Conservation (phyloP, 2,797 vertebrate genomes). For the Ctenopoma kingsleyae region DNA sequence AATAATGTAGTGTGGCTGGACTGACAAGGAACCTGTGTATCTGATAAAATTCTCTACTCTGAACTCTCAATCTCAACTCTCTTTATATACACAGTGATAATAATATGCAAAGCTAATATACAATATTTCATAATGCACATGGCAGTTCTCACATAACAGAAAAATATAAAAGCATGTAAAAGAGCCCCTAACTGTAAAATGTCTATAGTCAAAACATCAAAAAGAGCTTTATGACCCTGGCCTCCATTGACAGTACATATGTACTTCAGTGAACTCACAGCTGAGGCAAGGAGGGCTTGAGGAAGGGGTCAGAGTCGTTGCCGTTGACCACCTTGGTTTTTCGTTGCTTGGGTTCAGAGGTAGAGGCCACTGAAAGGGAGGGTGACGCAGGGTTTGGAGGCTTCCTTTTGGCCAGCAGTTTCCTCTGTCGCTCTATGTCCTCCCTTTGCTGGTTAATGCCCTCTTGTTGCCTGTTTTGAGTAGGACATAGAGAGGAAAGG, state of each 20-base stretch:
- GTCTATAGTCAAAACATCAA: background rate
- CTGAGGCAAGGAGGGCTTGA: slow-evolving; percentile 96
- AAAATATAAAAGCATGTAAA: background rate
- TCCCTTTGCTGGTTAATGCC: slow-evolving; percentile 99
- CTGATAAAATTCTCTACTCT: background rate
- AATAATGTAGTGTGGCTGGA: background rate
- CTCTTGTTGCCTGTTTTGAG: slow-evolving; percentile 92
- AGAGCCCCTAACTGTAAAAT: background rate
- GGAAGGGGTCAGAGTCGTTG: slow-evolving; percentile 97
- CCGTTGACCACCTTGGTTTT: slow-evolving; percentile 99
- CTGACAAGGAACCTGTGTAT: background rate
- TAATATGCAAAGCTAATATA: background rate
- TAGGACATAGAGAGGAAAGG: background rate
- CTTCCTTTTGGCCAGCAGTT: slow-evolving; percentile 97
- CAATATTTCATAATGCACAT: background rate
- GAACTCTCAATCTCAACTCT: background rate
- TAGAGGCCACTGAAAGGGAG: slow-evolving; percentile 90
- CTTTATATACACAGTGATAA: background rate
- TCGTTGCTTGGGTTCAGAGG: slow-evolving; percentile 97
- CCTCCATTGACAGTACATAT: background rate
- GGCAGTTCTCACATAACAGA: background rate
- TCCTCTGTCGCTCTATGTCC: slow-evolving; percentile 98
- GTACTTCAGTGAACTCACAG: slow-evolving; percentile 84
- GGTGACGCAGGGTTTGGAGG: slow-evolving; percentile 93
- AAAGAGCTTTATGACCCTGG: background rate